Base-by-base conservation (phyloP, 2,888 invertebrate species). In the Cataglyphis rosenhaueri region DNA sequence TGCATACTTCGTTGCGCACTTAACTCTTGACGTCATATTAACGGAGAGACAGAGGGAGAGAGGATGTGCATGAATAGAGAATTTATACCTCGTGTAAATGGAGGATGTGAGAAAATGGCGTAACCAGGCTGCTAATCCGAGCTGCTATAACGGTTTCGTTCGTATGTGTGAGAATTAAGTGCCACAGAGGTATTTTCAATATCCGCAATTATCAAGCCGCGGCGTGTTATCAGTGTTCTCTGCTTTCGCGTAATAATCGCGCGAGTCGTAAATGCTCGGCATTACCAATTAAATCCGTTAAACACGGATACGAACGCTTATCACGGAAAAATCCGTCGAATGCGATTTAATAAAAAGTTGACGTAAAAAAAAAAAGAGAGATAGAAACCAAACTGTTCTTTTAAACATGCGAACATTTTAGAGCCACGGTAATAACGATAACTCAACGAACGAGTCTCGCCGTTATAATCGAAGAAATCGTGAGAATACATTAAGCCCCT, bases 31-130 rank as follows among this genome's bases (percentile, higher is more conserved):
- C 70, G 78, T 38, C 57, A 68, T 59, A 68, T 78, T 68, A 78
- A 78, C 57, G 44, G 29, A 66, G 44, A 66, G 66, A 66, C 8
- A 78, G 76, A 48, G 44, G 68, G 68, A 78, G 68, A 66, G 55
- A 55, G 66, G 21, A 78, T 78, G 70, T 55, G 78, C 70, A 59
- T 78, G 55, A 79, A 82, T 57, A 78, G 78, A 68, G 78, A 78
- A 78, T 78, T 78, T 70, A 78, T 78, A 78, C 57, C 70, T 78
- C 70, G 70, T 57, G 57, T 78, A 78, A 78, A 78, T 68, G 70
- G 78, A 70, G 41, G 78, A 78, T 78, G 57, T 78, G 70, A 57
- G 78, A 78, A 78, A 78, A 78, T 44, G 70, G 78, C 78, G 78
- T 70, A 78, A 78, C 44, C 78, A 32, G 78, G 70, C 70, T 70